Conservation (phyloP, 2,888 invertebrate genomes). For the Lasioglossum morio region DNA sequence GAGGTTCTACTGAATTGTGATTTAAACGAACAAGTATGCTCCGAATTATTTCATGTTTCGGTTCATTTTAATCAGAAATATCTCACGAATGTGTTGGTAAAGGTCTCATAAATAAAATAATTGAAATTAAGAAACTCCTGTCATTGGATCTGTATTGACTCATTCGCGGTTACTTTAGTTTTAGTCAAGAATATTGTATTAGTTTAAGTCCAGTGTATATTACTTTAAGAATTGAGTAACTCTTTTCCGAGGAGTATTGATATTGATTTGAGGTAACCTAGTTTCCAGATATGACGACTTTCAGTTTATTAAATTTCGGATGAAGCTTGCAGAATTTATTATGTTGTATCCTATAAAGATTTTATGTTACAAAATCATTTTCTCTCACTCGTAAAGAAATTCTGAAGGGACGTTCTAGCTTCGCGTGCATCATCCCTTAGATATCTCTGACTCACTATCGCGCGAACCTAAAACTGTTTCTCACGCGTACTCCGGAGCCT, state of each 20-base stretch:
- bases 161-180: neutral
- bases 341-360: neutral
- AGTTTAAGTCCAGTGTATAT: neutral
- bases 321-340: neutral
- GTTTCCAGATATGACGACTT: neutral
- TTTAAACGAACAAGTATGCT: neutral
- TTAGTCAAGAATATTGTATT: neutral
- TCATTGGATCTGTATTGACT: neutral
- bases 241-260: neutral
- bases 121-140: neutral
- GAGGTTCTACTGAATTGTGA: neutral
- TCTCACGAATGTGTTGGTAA: neutral
- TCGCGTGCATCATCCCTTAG: neutral
- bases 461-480: neutral
- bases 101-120: neutral
- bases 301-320: neutral
- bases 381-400: neutral
- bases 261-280: neutral
- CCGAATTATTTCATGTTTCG: neutral
- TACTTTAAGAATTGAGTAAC: neutral
- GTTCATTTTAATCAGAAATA: neutral
- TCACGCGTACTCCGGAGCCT: neutral
- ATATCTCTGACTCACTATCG: neutral
- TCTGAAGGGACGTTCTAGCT: neutral
- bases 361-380: neutral